Evolutionary conservation across 2,113 vertebrate species (phyloP).

Genomic region (Chionomys nivalis): DNA sequence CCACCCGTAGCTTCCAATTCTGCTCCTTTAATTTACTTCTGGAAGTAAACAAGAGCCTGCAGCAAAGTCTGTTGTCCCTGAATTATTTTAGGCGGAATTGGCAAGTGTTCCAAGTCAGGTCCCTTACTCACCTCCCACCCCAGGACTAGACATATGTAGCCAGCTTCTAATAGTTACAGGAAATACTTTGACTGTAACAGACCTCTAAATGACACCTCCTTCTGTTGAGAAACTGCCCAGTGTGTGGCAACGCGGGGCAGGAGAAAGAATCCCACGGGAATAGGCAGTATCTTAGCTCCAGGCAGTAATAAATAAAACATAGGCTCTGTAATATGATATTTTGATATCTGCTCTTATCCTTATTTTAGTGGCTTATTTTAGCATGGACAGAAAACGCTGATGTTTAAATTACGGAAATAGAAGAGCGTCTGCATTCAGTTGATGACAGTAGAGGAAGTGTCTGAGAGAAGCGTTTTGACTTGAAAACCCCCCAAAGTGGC

Average conservation of each 20-base stretch:
- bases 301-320: slow-evolving; percentile 59
- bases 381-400: slow-evolving; percentile 61
- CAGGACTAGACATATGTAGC: not conserved
- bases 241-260: not conserved
- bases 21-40: slow-evolving; percentile 10
- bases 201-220: not conserved
- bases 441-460: not conserved
- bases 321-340: not conserved
- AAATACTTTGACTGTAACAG: not conserved
- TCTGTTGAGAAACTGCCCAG: not conserved
- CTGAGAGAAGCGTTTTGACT: slow-evolving; percentile 40
- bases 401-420: slow-evolving; percentile 61
- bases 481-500: not conserved
- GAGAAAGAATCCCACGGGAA: not conserved
- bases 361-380: slow-evolving; percentile 69
- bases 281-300: not conserved
- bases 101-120: not conserved
- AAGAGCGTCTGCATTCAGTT: slow-evolving; percentile 46
- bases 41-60: slow-evolving; percentile 26
- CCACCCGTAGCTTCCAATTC: slow-evolving; percentile 53
- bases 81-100: slow-evolving; percentile 31
- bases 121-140: not conserved
- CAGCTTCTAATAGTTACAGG: not conserved
- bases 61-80: not conserved
- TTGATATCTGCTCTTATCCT: slow-evolving; percentile 44